Evolutionary conservation across 2,797 vertebrate genomes (phyloP).

Genomic region (Rhinoraja longicauda): DNA sequence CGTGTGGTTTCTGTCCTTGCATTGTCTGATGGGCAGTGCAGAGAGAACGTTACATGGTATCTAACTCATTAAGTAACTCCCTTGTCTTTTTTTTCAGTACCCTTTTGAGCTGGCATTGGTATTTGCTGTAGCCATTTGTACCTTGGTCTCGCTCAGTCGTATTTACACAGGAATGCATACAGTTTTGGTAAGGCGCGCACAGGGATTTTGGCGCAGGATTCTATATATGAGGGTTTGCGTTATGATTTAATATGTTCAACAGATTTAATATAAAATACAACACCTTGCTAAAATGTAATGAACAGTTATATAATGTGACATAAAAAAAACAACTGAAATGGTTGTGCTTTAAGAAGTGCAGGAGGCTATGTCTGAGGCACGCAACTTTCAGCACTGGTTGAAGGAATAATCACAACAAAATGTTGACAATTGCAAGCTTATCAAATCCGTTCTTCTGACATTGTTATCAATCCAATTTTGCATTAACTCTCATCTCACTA

Average conservation of each 20-base stretch:
- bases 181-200: slow-evolving; percentile 76
- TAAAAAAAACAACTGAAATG: neutral
- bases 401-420: neutral
- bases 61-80: neutral
- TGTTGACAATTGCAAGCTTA: neutral
- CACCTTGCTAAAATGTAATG: neutral
- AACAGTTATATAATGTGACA: neutral
- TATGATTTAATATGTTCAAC: neutral
- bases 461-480: neutral
- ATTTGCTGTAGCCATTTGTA: slow-evolving; percentile 68
- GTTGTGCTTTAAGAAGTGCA: neutral
- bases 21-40: neutral
- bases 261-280: neutral
- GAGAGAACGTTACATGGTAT: neutral
- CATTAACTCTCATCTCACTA: too few species aligned
- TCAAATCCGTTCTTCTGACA: neutral
- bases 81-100: slow-evolving; percentile 62
- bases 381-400: neutral
- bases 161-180: slow-evolving; percentile 96
- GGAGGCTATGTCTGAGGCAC: neutral
- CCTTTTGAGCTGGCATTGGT: slow-evolving; percentile 70
- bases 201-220: neutral
- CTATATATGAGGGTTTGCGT: too few species aligned
- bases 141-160: slow-evolving; percentile 83
- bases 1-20: neutral